Base-by-base conservation (phyloP, 2,113 vertebrate genomes). In the Crotalus viridis region DNA sequence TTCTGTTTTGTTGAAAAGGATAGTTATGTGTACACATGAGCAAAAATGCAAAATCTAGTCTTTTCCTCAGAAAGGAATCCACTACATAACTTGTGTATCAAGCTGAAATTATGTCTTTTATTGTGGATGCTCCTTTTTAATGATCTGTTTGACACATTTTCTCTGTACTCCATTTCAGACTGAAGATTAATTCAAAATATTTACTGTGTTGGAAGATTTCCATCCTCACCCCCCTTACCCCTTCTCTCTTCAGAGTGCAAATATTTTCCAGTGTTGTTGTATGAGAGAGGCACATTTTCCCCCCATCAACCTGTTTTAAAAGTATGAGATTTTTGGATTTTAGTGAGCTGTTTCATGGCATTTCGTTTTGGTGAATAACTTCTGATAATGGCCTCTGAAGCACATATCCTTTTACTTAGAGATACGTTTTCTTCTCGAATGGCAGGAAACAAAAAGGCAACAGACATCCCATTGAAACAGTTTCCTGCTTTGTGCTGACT, bases 11-110 rank as follows among this genome's bases (percentile, higher is more conserved):
- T 0, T 0, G 61, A 33, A 59, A 19, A 74, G 88, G 43, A 56
- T 17, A n/a, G 21, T 33, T 43, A 51, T 26, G 69, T 81, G 26
- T 15, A 13, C 43, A 22, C 22, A 19, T 61, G 74, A 91, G 88
- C 64, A 95, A 39, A 91, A 96, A 96, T 93, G 92, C 89, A 92
- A 89, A 52, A 93, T 89, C 93, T 89, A 57, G 90, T 57, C 86
- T 87, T 89, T 94, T 85, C 90, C 59, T 93, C 54, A 90, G 94
- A 92, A 92, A 92, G 39, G 51, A 90, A 92, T 87, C 64, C 3
- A 52, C 48, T 10, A 4, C 86, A 93, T 89, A 87, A 95, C 56
- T 94, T 92, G 59, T 0, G 1, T 92, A 87, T 59, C 52, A 52
- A 88, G 52, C 5, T 95, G 91, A 57, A 74, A 92, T 93, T 89